A percentile compares a stretch with the other conserved stretches of the same genome.
phyloP scores from a whole-genome alignment of 2,113 vertebrate genomes.

The Sisor rabdophorus region DNA sequence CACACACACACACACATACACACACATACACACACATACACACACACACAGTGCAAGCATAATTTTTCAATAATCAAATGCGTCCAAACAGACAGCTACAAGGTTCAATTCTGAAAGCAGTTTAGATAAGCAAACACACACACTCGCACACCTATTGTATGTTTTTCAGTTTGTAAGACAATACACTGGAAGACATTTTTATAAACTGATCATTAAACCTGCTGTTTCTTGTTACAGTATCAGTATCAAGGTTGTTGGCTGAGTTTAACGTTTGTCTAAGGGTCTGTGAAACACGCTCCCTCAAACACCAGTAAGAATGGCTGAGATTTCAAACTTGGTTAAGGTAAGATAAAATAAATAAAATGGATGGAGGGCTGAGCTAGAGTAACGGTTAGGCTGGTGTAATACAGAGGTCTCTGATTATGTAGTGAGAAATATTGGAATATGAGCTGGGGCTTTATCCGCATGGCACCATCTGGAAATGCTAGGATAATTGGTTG shows the following conservation, averaged over 20 bases:
- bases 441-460: constrained; percentile 52
- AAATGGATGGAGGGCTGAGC: not conserved
- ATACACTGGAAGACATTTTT: constrained; percentile 48
- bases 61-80: not conserved
- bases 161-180: constrained; percentile 9
- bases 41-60: not conserved
- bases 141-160: constrained; percentile 9
- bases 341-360: not conserved
- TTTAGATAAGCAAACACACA: not conserved
- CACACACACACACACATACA: too few relatives aligned
- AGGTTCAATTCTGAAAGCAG: not conserved
- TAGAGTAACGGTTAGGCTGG: constrained; percentile 44
- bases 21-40: not conserved
- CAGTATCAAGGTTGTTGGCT: constrained; percentile 13
- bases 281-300: not conserved
- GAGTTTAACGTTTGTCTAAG: constrained; percentile 28
- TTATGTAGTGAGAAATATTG: constrained; percentile 52
- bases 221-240: constrained; percentile 9
- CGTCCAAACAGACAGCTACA: not conserved
- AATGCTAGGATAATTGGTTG: constrained; percentile 24
- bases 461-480: constrained; percentile 44
- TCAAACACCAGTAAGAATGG: not conserved
- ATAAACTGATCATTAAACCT: constrained; percentile 9
- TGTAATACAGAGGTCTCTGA: constrained; percentile 41
- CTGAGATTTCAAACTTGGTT: not conserved